Conservation (phyloP, 35 echinoderm and acorn worm species). For the Amphiura filiformis region DNA sequence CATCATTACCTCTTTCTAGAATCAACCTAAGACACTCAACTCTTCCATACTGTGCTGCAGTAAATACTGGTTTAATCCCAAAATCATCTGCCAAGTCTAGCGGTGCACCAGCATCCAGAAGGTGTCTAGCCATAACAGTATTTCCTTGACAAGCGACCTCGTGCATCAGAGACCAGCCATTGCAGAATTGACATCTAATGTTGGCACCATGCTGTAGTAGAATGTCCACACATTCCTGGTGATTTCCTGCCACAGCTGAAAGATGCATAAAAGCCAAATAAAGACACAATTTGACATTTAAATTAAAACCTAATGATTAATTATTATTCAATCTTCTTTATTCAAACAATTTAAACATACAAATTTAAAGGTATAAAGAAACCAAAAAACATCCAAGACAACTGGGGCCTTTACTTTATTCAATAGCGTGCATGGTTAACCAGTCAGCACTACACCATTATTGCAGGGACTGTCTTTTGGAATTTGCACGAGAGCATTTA, state of each 20-base stretch:
- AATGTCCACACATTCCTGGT: conserved; percentile 60
- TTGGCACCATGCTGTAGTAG: conserved; percentile 48
- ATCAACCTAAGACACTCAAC: conserved; percentile 63
- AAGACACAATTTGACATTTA: neutral
- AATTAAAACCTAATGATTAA: too few species aligned
- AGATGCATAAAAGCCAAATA: neutral
- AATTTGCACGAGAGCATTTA: too few species aligned
- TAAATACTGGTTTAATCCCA: conserved; percentile 67
- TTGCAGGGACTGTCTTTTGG: too few species aligned
- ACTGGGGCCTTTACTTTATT: too few species aligned
- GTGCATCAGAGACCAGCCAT: conserved; percentile 77
- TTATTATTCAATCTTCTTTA: too few species aligned
- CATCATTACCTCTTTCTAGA: conserved; percentile 67
- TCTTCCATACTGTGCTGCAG: conserved; percentile 80
- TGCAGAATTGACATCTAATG: conserved; percentile 45
- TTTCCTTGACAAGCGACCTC: conserved; percentile 58
- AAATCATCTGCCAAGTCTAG: conserved; percentile 50
- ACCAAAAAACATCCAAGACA: too few species aligned
- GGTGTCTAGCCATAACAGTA: conserved; percentile 20
- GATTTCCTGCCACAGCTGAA: conserved; percentile 56
- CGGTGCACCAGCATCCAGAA: conserved; percentile 43
- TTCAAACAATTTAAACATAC: too few species aligned
- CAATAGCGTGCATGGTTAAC: too few species aligned
- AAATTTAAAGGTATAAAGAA: too few species aligned
- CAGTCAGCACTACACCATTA: too few species aligned